Conservation (phyloP, 2,113 vertebrate genomes). For the Physeter macrocephalus region DNA sequence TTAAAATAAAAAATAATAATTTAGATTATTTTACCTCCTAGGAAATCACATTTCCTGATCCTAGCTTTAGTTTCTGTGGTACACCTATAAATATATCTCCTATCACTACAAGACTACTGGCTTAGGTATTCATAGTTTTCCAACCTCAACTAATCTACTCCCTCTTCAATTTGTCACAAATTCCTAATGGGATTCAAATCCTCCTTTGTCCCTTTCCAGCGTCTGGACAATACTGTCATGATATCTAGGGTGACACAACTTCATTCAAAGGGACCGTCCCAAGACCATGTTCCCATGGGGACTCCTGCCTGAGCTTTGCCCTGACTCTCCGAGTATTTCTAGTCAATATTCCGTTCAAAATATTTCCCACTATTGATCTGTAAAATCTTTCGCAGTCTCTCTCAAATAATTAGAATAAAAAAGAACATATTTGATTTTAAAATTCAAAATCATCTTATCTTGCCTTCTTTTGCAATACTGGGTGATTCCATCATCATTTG, state of each 20-base stretch:
- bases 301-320: background rate
- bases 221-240: too few relatives aligned
- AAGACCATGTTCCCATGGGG: background rate
- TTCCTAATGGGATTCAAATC: background rate
- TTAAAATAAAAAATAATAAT: background rate
- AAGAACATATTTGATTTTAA: background rate
- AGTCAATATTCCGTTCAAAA: background rate
- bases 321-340: rapidly evolving
- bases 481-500: too few relatives aligned
- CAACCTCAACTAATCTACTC: too few relatives aligned
- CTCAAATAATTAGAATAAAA: background rate
- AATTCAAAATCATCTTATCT: background rate
- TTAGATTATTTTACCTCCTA: background rate
- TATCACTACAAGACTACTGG: background rate
- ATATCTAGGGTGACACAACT: background rate
- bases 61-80: background rate
- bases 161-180: background rate
- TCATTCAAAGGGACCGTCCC: background rate
- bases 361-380: background rate
- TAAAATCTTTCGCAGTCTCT: background rate
- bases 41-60: background rate
- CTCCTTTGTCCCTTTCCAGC: background rate
- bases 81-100: background rate
- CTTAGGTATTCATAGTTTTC: background rate
- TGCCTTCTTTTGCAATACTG: background rate